phyloP scores from a whole-genome alignment of 2,888 invertebrate species.

The Phalangium opilio region DNA sequence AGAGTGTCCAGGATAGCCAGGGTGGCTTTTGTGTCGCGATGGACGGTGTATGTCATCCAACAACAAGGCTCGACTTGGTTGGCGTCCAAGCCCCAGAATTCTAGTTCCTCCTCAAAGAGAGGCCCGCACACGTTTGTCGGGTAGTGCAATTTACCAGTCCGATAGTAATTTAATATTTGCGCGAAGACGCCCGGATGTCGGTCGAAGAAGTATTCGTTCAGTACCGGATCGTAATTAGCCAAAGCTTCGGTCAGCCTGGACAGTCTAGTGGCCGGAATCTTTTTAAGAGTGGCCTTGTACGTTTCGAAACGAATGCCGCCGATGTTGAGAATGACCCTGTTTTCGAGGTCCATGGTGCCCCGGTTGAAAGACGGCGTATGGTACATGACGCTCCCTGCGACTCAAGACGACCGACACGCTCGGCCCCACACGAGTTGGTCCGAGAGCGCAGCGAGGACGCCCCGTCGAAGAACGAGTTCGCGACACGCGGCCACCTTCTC shows the following conservation, averaged over 20 bases:
- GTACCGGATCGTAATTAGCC: slow-evolving; percentile 73
- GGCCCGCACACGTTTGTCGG: slow-evolving; percentile 40
- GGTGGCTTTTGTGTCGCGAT: slow-evolving; percentile 38
- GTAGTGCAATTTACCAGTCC: slow-evolving; percentile 39
- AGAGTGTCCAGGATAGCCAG: slow-evolving; percentile 37
- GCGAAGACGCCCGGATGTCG: slow-evolving; percentile 79
- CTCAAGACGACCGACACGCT: no score
- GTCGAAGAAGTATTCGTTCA: slow-evolving; percentile 79
- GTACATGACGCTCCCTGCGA: not conserved
- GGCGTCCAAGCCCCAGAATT: slow-evolving; percentile 39
- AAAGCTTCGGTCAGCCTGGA: slow-evolving; percentile 67
- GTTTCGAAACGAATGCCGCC: slow-evolving; percentile 75
- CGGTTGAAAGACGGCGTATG: slow-evolving; percentile 4
- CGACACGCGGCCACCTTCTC: no score
- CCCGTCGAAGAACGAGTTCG: no score
- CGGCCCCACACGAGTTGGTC: no score
- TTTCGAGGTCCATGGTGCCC: slow-evolving; percentile 53
- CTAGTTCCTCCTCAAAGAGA: slow-evolving; percentile 39
- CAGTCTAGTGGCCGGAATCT: slow-evolving; percentile 71
- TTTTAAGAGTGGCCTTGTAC: slow-evolving; percentile 66
- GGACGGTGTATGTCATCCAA: slow-evolving; percentile 46
- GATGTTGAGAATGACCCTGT: slow-evolving; percentile 82
- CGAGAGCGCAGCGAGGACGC: no score
- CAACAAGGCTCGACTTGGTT: slow-evolving; percentile 41
- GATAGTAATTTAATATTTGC: slow-evolving; percentile 72